Base-by-base conservation (phyloP, 2,888 invertebrate genomes). In the Pristionchus exspectatus region DNA sequence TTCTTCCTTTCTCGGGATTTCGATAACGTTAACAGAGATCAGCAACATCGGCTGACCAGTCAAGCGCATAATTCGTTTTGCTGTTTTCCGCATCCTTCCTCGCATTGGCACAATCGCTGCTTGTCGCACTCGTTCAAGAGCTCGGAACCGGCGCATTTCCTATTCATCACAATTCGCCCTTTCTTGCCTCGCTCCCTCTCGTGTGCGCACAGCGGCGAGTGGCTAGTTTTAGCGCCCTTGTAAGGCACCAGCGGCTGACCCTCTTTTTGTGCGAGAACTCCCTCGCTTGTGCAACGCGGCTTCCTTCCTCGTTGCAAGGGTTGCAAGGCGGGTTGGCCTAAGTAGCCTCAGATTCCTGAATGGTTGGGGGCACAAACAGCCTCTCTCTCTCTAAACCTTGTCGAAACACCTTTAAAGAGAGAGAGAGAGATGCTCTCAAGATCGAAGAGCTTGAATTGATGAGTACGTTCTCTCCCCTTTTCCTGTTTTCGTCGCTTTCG, bases 141-240 rank as follows among this genome's bases (percentile, higher is more conserved):
- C 74, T 74, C 74, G 74, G 74, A 74, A 74, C 74, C 74, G 74
- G 74, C 74, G 44, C 33, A 38, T 33, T 74, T 74, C 74, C 74
- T 38, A 74, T 74, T 74, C 74, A 74, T 74, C 33, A 24, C 74
- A 74, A 74, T 38, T 74, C 38, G 12, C 38, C 18, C 18, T 16
- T 38, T 24, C 7, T 63, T 16, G 18, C 14, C 56, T 54, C 30
- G 27, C 30, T 69, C 16, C 14, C 69, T 72, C 66, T n/a, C 16
- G 72, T 14, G 30, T 14, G 59, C 2, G 24, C 12, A 24, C 56
- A 18, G 56, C 12, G 33, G 38, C 10, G 74, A 74, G 44, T 74
- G 74, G 74, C 74, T 74, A 74, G 38, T 74, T 74, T 63, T 74
- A 18, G 69, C 18, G 27, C 27, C 74, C 74, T 74, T 38, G 74